These are phyloP conservation scores for Alcis repandata DNA, from an alignment of 2,888 invertebrate genomes.

Conservation along the genomic window DNA sequence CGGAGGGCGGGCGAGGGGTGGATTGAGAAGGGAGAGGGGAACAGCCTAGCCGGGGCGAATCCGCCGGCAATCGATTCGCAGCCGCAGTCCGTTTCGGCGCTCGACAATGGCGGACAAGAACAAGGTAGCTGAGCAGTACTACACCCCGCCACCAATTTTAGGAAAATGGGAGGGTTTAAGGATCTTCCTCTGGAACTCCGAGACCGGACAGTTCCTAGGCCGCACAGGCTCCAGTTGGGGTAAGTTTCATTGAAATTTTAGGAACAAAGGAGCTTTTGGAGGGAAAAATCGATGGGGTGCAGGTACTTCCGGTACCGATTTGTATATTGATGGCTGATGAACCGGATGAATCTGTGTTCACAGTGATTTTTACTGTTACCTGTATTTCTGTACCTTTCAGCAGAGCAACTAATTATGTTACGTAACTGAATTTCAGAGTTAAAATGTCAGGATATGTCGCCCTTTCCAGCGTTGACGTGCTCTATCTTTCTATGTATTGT, in stretches of 20 bases:
- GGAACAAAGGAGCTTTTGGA: slow-evolving; percentile 57
- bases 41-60: slow-evolving; percentile 67
- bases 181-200: slow-evolving; percentile 96
- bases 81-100: slow-evolving; percentile 80
- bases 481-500: neutral
- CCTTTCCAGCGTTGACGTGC: neutral
- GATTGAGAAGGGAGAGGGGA: slow-evolving; percentile 56
- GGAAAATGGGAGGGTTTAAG: slow-evolving; percentile 95
- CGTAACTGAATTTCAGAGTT: slow-evolving; percentile 37
- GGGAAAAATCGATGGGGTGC: slow-evolving; percentile 62
- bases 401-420: slow-evolving; percentile 31
- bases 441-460: slow-evolving; percentile 18
- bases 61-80: slow-evolving; percentile 77
- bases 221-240: slow-evolving; percentile 98
- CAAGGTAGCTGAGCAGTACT: slow-evolving; percentile 91
- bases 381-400: neutral
- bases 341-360: neutral
- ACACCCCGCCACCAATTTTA: slow-evolving; percentile 92
- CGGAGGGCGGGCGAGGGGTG: slow-evolving; percentile 43
- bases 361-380: slow-evolving; percentile 1
- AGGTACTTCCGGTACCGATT: slow-evolving; percentile 11
- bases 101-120: slow-evolving; percentile 91
- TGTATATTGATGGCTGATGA: neutral
- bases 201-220: slow-evolving; percentile 96
- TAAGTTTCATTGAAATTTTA: slow-evolving; percentile 85